A percentile compares a stretch with the other conserved stretches of the same genome.
These are phyloP conservation scores for Heterotilapia buettikoferi DNA, from an alignment of 2,113 vertebrate genomes.

Conservation along the genomic window DNA sequence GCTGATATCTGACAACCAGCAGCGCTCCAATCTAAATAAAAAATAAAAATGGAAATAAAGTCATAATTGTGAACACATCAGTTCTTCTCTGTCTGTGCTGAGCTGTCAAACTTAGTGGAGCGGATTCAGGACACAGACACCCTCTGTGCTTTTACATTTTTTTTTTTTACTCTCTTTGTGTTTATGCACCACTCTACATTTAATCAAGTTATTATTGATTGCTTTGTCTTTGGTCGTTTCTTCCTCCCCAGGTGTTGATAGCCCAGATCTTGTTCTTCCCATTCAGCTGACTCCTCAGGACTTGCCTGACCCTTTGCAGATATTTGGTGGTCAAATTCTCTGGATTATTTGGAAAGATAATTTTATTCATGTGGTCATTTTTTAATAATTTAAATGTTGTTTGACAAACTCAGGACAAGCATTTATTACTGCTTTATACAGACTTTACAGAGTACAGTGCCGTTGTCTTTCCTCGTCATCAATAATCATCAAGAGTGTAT, in stretches of 20 bases:
- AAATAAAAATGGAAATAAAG: background rate
- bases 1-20: background rate
- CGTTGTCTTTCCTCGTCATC: background rate
- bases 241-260: background rate
- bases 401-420: background rate
- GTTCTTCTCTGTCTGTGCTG: fast-evolving
- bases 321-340: background rate
- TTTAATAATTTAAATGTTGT: background rate
- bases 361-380: background rate
- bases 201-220: background rate
- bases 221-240: background rate
- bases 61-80: fast-evolving
- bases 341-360: background rate
- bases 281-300: background rate
- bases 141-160: fast-evolving
- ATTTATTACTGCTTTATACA: background rate
- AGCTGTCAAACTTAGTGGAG: background rate
- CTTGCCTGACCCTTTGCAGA: background rate
- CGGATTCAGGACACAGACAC: background rate
- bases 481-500: background rate
- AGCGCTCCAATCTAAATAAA: background rate
- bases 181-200: background rate
- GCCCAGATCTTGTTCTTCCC: background rate
- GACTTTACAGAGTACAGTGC: background rate
- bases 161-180: background rate